These are phyloP conservation scores for Steinernema feltiae DNA, from an alignment of 1,140 invertebrate genomes.

Conservation along the genomic window DNA sequence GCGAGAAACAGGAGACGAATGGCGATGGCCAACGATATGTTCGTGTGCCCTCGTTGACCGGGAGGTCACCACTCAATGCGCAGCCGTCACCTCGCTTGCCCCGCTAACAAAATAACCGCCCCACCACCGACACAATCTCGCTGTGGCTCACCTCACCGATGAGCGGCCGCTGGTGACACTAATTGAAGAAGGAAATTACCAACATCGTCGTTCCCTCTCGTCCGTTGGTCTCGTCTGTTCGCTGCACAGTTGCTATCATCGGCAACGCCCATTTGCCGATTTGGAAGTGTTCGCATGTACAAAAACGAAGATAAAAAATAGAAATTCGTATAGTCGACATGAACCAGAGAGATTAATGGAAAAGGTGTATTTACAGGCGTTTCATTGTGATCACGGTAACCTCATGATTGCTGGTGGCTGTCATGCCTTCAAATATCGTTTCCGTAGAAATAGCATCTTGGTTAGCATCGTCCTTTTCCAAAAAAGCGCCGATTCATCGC, in stretches of 20 bases:
- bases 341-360: not conserved
- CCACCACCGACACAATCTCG: not conserved
- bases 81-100: not conserved
- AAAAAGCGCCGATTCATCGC: no score
- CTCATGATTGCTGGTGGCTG: no score
- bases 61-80: not conserved
- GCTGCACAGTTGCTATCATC: conserved; percentile 5
- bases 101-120: not conserved
- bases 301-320: not conserved
- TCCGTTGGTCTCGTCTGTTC: not conserved
- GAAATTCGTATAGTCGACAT: not conserved
- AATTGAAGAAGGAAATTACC: not conserved
- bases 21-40: no score
- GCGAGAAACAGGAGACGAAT: no score
- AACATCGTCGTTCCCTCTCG: not conserved
- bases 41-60: not conserved
- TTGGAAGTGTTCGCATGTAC: not conserved
- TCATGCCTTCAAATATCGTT: no score
- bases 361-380: no score
- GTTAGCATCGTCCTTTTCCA: no score
- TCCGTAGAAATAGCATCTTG: no score
- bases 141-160: not conserved
- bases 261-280: conserved; percentile 6
- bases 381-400: no score
- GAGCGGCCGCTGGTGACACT: not conserved